Base-by-base conservation (phyloP, 53 echinoderm and acorn worm genomes). In the Astropecten irregularis region DNA sequence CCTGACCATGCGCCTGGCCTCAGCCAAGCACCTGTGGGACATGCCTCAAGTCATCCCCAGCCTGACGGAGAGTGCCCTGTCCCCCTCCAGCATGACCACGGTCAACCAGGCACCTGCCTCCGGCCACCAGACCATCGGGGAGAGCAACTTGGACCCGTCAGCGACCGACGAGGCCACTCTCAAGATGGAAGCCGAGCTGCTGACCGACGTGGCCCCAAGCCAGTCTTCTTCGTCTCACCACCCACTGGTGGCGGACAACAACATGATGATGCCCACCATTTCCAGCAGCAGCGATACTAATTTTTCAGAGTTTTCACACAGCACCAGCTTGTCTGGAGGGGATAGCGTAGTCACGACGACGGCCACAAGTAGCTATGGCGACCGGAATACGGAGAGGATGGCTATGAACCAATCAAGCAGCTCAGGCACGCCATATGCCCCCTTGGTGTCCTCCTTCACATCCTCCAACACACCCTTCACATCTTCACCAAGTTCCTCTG, bases 1-100 rank as follows among this genome's bases (percentile, higher is more conserved):
- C 16, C 79, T 96, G 29, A 93, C 87, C 74, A 74, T 82, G 79
- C 89, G 82, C 28, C 93, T 96, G 32, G 90, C 91, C 50, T 83
- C 92, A 23, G 89, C 93, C 36, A 93, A 94, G 40, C 89, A 85
- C 40, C 34, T 91, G 48, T 96, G 97, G 97, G 97, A 96, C 56
- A 56, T 76, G 19, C 71, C 51, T 19, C 51, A 32, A 52, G 40
- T 49, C 44, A 47, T 47, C 3, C 84, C 72, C 11, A 47, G 23
- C 33, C 31, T 40, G 59, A 44, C 49, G 16, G 66, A 83, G 37
- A 68, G 64, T 82, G 84, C 90, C 40, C 84, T 84, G 42, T 84
- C 92, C n/a, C 82, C 88, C 25, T 81, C 88, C 9, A 67, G 84
- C 36, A 74, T 62, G 30, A 49, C 49, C 31, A 26, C 60, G 22